Conservation (phyloP, 2,888 invertebrate species). For the Octonoba sinensis region DNA sequence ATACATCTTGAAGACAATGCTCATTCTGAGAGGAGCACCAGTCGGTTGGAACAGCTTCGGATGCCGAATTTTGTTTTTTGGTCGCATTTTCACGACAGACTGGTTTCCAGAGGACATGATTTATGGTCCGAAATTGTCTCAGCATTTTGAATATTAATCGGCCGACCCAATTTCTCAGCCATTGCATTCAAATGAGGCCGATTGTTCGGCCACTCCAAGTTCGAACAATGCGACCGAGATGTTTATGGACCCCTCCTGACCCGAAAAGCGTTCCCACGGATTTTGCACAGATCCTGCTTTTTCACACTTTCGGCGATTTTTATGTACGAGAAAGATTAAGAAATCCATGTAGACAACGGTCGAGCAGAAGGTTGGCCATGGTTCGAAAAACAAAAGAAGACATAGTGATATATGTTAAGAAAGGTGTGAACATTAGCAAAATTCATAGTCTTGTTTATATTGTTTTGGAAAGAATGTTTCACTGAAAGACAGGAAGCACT, state of each 20-base stretch:
- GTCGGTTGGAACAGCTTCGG: no score
- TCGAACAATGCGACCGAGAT: conserved; percentile 51
- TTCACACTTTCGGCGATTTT: conserved; percentile 20
- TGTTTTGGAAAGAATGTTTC: no score
- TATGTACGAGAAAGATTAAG: neutral
- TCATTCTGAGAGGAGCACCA: no score
- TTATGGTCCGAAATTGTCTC: conserved; percentile 44
- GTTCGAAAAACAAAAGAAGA: no score
- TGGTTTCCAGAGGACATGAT: conserved; percentile 25
- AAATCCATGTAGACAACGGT: no score
- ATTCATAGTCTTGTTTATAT: no score
- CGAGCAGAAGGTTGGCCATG: no score
- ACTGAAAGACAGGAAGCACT: no score
- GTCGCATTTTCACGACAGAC: conserved; percentile 43
- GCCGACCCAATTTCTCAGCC: conserved; percentile 49
- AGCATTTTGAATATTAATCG: conserved; percentile 52
- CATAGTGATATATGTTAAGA: no score
- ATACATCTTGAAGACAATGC: no score
- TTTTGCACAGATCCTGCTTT: conserved; percentile 14
- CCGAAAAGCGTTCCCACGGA: conserved; percentile 51
- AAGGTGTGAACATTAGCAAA: no score
- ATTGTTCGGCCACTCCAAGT: conserved; percentile 49
- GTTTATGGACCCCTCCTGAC: conserved; percentile 42
- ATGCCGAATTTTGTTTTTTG: neutral
- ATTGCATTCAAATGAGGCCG: conserved; percentile 55